phyloP scores from a whole-genome alignment of 1,140 invertebrate species.

The Nylanderia fulva region DNA sequence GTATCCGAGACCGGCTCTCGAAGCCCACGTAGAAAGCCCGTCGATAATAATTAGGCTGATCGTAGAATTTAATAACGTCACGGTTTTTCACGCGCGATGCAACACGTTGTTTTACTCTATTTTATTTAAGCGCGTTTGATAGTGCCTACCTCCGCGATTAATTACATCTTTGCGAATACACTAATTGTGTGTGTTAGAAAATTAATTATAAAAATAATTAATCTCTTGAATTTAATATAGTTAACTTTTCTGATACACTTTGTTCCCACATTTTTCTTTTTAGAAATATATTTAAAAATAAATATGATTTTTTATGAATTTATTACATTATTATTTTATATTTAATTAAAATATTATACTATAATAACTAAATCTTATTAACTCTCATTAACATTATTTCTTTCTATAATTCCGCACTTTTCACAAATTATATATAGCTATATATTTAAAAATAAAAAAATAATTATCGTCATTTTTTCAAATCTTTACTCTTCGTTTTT shows the following conservation, averaged over 20 bases:
- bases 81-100: slow-evolving; percentile 22
- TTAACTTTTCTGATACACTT: not conserved
- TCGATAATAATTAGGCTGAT: slow-evolving; percentile 73
- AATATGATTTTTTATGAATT: too few species aligned
- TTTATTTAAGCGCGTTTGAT: not conserved
- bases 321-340: too few species aligned
- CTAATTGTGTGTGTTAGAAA: not conserved
- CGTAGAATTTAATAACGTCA: slow-evolving; percentile 26
- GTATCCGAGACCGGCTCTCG: slow-evolving; percentile 53
- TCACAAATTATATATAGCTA: not conserved
- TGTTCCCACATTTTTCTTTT: not conserved
- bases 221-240: not conserved
- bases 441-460: not conserved
- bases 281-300: not conserved
- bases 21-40: slow-evolving; percentile 47
- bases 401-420: not conserved
- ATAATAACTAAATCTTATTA: too few species aligned
- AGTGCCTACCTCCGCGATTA: slow-evolving; percentile 6
- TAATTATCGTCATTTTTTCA: not conserved
- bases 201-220: not conserved
- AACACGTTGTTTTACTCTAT: slow-evolving; percentile 4
- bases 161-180: slow-evolving; percentile 46
- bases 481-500: not conserved
- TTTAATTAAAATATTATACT: too few species aligned
- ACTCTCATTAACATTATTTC: slow-evolving; percentile 1